Conservation (phyloP, 2,888 invertebrate genomes). For the Branchellion lobata region DNA sequence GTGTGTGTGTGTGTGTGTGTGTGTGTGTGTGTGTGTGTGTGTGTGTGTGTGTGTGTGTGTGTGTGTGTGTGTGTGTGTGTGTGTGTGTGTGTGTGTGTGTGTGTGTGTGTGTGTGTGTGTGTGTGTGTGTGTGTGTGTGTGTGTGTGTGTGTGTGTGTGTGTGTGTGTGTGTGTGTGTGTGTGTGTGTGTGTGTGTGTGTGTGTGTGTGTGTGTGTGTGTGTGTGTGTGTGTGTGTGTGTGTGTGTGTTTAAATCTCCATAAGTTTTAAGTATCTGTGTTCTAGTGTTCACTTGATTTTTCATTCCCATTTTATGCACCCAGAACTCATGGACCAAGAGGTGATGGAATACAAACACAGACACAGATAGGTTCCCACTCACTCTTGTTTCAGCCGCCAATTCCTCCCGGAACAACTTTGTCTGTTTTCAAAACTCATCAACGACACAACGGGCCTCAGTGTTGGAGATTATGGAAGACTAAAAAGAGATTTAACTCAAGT, state of each 20-base stretch:
- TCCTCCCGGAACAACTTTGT: no score
- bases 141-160: neutral
- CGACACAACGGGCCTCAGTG: no score
- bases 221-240: neutral
- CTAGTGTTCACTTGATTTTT: no score
- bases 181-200: neutral
- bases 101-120: slow-evolving; percentile 24
- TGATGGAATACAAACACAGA: no score
- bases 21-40: neutral
- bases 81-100: slow-evolving; percentile 27
- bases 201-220: neutral
- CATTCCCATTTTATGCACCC: no score
- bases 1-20: slow-evolving; percentile 5
- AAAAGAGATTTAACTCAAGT: no score
- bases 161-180: neutral
- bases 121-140: slow-evolving; percentile 20
- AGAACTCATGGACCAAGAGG: no score
- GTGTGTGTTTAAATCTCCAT: neutral
- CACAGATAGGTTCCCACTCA: no score
- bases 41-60: neutral
- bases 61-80: neutral
- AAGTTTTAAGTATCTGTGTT: no score
- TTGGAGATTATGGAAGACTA: no score
- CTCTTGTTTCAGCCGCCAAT: no score
- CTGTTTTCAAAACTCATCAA: no score